A percentile compares a stretch with the other conserved stretches of the same genome.
These are phyloP conservation scores for Aspidiotus rigidus DNA, from an alignment of 2,888 invertebrate genomes.

Conservation along the genomic window DNA sequence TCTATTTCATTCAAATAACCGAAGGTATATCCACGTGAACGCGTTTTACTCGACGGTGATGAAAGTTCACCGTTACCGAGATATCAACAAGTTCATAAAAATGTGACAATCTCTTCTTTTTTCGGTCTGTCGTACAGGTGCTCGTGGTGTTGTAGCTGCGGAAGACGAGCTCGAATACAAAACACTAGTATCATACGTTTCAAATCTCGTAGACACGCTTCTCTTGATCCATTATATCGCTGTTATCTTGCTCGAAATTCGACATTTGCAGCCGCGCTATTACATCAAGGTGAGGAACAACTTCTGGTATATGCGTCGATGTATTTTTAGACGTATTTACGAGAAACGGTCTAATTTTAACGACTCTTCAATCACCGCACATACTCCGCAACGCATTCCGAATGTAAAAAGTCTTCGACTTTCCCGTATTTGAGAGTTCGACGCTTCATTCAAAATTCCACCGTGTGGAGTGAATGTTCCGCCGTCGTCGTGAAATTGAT, in stretches of 20 bases:
- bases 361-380: no score
- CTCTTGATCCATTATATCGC: conserved; percentile 91
- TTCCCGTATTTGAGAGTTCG: no score
- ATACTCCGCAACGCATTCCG: no score
- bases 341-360: no score
- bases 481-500: no score
- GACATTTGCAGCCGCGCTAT: conserved; percentile 83
- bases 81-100: neutral
- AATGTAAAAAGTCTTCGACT: no score
- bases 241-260: conserved; percentile 82
- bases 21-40: conserved; percentile 37
- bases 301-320: no score
- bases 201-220: conserved; percentile 84
- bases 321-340: no score
- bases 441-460: no score
- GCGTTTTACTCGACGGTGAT: neutral
- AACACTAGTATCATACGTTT: conserved; percentile 82
- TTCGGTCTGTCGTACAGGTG: conserved; percentile 47
- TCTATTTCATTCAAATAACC: conserved; percentile 77
- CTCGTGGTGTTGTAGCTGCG: conserved; percentile 66
- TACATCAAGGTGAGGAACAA: conserved; percentile 45
- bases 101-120: neutral
- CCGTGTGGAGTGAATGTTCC: no score
- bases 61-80: neutral
- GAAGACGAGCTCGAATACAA: conserved; percentile 71